A percentile compares a stretch with the other conserved stretches of the same genome.
phyloP scores from a whole-genome alignment of 64 coral and sea anemone genomes.

The Montipora sp. region DNA sequence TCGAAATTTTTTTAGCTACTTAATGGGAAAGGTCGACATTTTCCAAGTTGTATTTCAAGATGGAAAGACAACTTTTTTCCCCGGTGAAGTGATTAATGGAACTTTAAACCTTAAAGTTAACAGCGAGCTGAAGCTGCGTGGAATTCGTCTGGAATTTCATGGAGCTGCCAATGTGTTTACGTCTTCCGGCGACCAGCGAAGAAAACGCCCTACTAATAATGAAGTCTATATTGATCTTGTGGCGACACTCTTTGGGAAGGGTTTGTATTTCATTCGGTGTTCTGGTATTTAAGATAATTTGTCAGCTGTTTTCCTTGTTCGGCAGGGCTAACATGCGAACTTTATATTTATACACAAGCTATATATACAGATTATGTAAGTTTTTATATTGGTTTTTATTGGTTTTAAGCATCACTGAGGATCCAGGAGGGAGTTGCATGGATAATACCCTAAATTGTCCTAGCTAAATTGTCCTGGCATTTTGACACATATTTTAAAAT shows the following conservation, averaged over 20 bases:
- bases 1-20: background rate
- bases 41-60: slow-evolving; percentile 74
- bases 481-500: too few species aligned
- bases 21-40: slow-evolving; percentile 83
- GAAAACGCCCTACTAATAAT: slow-evolving; percentile 63
- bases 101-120: slow-evolving; percentile 69
- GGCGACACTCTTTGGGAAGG: slow-evolving; percentile 88
- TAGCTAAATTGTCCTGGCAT: too few species aligned
- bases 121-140: slow-evolving; percentile 79
- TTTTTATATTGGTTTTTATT: too few species aligned
- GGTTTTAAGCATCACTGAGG: too few species aligned
- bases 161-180: slow-evolving; percentile 76
- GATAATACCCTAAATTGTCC: too few species aligned
- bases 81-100: slow-evolving; percentile 84
- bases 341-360: too few species aligned
- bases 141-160: slow-evolving; percentile 76
- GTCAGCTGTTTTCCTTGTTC: background rate
- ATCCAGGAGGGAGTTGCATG: too few species aligned
- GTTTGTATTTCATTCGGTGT: slow-evolving; percentile 1
- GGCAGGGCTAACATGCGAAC: too few species aligned
- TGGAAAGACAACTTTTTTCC: slow-evolving; percentile 74
- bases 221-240: slow-evolving; percentile 78
- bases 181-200: slow-evolving; percentile 53
- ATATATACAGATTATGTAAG: too few species aligned
- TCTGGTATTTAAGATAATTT: background rate